Evolutionary conservation across 2,888 invertebrate species (phyloP).

Genomic region (Diachrysia chrysitis): DNA sequence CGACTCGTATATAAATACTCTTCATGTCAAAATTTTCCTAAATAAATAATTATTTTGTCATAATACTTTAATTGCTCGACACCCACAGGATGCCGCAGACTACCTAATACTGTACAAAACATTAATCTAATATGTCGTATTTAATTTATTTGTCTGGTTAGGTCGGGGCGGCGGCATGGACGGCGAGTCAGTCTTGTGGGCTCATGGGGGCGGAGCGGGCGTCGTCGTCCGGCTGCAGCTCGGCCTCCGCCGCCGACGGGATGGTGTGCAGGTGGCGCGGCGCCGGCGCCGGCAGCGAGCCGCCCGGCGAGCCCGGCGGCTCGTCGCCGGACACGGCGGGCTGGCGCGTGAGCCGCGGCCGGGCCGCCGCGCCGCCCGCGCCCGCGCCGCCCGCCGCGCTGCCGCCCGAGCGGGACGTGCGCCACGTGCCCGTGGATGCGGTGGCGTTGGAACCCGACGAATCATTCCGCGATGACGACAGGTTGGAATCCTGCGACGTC

Average conservation of each 20-base stretch:
- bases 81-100: conserved; percentile 45
- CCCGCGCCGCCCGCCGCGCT: conserved; percentile 90
- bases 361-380: conserved; percentile 92
- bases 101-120: conserved; percentile 76
- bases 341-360: conserved; percentile 94
- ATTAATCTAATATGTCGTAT: conserved; percentile 31
- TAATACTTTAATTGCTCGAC: conserved; percentile 64
- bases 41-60: conserved; percentile 69
- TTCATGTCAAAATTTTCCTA: conserved; percentile 64
- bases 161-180: conserved; percentile 21
- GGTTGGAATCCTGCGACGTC: conserved; percentile 97
- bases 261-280: conserved; percentile 79
- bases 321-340: conserved; percentile 94
- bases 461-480: conserved; percentile 97
- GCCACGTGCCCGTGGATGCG: conserved; percentile 96
- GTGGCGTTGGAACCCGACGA: conserved; percentile 97
- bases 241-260: conserved; percentile 82
- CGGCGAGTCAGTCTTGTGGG: conserved; percentile 46
- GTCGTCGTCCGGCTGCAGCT: conserved; percentile 74
- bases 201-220: conserved; percentile 57
- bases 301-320: conserved; percentile 79
- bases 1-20: conserved; percentile 54
- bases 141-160: conserved; percentile 59
- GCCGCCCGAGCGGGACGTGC: conserved; percentile 95
- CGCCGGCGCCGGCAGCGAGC: conserved; percentile 63